A percentile compares a stretch with the other conserved stretches of the same genome.
Conservation (phyloP, 2,797 vertebrate species). For the Echiichthys vipera region DNA sequence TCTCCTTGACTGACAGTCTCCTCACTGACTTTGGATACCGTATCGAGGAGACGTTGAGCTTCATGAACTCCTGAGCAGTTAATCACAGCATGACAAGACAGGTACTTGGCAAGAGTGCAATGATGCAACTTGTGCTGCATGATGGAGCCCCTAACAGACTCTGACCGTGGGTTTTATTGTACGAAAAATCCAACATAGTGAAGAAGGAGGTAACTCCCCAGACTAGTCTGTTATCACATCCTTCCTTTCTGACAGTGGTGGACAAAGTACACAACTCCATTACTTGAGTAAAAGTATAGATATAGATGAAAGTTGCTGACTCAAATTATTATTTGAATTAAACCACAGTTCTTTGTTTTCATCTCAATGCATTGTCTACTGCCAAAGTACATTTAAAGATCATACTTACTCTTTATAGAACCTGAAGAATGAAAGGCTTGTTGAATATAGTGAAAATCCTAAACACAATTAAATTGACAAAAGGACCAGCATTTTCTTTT, state of each 20-base stretch:
- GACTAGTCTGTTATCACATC: background rate
- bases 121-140: background rate
- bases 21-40: constrained; percentile 17
- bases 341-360: too few species aligned
- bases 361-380: too few species aligned
- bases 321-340: too few species aligned
- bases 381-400: too few species aligned
- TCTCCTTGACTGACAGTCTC: constrained; percentile 42
- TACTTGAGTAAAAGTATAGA: too few species aligned
- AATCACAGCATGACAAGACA: constrained; percentile 6
- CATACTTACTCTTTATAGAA: too few species aligned
- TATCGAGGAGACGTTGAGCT: constrained; percentile 12
- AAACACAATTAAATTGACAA: too few species aligned
- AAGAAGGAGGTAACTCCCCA: background rate
- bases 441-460: too few species aligned
- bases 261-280: too few species aligned
- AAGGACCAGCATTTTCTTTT: too few species aligned
- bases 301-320: too few species aligned
- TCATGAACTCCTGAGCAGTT: constrained; percentile 16
- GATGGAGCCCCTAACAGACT: constrained; percentile 6
- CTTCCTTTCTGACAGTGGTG: background rate
- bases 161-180: background rate
- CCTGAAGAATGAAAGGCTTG: too few species aligned
- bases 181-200: background rate
- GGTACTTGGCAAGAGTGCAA: background rate